Evolutionary conservation across 2,797 vertebrate species (phyloP), one percentile per base, ranked within the genome.

Genomic region (Chelonia mydas): DNA sequence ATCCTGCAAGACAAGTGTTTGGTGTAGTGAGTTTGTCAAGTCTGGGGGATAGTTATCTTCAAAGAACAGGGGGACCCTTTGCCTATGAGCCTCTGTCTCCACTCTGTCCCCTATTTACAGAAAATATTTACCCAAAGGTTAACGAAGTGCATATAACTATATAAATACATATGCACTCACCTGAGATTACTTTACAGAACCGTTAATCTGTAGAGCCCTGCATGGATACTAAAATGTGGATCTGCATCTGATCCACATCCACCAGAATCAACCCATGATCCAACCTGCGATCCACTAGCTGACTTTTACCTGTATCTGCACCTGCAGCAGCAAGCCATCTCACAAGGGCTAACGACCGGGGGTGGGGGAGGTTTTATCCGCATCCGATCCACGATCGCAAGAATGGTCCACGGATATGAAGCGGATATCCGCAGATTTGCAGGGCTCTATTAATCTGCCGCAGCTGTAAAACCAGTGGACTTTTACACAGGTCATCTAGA

Each of bases 401-500:
- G 21, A 53, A 21, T 21, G 7, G 53, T 21, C 19, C 7, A 53
- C 7, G 53, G 53, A 53, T 21, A 53, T 53, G 51, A 53, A 53
- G 51, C 51, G 7, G 51, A 21, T 19, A 7, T 21, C 53, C 7
- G 1, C 53, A 1, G 53, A 53, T 53, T 53, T 53, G 17, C 53
- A 53, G 19, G 53, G 54, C 37, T 16, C 41, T 53, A 61, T 90
- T 90, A 89, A 47, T 53, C 28, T 93, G 87, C 55, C 2, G 3
- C 33, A 49, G 15, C 80, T 84, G 47, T 82, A 96, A 95, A 95
- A 72, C 55, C 57, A 92, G 55, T 5, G 12, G 80, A 84, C 3
- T 68, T 92, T 89, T 89, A 92, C 91, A 81, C 79, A 94, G 83
- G 55, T 21, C 8, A 74, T 88, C 91, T 85, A 53, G 72, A 81